A percentile compares a stretch with the other conserved stretches of the same genome.
Evolutionary conservation across 2,797 vertebrate species (phyloP).

Genomic region (Triplophysa bombifrons): DNA sequence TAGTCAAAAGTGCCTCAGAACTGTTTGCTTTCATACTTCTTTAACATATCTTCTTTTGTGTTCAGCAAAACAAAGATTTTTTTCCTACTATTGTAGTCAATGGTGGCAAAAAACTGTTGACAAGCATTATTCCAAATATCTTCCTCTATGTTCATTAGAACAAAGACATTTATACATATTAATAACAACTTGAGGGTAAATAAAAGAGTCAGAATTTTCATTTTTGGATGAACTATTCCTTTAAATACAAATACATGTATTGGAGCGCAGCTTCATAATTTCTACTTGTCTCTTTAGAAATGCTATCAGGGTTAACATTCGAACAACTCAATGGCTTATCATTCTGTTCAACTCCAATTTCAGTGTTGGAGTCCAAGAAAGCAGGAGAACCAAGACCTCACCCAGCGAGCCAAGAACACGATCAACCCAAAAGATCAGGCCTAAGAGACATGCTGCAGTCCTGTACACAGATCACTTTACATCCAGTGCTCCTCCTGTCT

Average conservation of each 20-base stretch:
- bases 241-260: neutral
- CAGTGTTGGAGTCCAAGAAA: constrained; percentile 34
- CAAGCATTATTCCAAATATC: no score
- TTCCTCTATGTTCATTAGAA: no score
- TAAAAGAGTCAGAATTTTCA: no score
- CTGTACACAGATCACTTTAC: constrained; percentile 42
- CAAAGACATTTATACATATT: no score
- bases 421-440: constrained; percentile 6
- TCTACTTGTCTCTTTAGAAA: neutral
- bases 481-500: neutral
- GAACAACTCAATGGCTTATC: constrained; percentile 18
- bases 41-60: no score
- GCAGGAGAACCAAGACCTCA: constrained; percentile 12
- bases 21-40: no score
- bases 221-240: neutral
- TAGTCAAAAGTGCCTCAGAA: no score
- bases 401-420: constrained; percentile 19
- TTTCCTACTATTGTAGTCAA: no score
- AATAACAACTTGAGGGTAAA: no score
- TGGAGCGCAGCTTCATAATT: neutral
- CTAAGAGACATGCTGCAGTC: constrained; percentile 1
- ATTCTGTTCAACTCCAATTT: constrained; percentile 38
- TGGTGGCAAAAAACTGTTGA: no score
- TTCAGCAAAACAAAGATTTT: no score
- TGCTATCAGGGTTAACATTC: constrained; percentile 13